Evolutionary conservation across 2,888 invertebrate genomes (phyloP).

Genomic region (Lysandra bellargus): DNA sequence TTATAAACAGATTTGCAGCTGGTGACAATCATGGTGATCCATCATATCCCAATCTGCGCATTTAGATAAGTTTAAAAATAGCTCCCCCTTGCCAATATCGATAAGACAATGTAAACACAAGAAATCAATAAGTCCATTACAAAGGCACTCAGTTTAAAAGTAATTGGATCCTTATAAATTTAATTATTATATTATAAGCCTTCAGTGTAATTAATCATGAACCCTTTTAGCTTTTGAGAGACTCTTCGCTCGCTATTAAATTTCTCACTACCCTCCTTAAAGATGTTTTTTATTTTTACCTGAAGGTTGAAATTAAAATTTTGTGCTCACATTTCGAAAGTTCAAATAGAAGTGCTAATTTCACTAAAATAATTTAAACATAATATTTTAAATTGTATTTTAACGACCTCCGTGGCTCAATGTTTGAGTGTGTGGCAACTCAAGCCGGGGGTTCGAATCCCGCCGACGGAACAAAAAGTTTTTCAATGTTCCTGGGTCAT

Average conservation of each 20-base stretch:
- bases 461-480: too few relatives aligned
- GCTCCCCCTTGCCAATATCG: neutral
- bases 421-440: too few relatives aligned
- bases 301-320: neutral
- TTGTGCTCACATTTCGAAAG: neutral
- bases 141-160: constrained; percentile 6
- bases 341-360: neutral
- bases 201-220: constrained; percentile 17
- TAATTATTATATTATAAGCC: constrained; percentile 25
- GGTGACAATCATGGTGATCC: neutral
- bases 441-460: too few relatives aligned
- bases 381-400: too few relatives aligned
- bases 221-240: constrained; percentile 24
- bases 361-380: too few relatives aligned
- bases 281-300: neutral
- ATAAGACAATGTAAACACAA: neutral
- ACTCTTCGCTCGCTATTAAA: constrained; percentile 19
- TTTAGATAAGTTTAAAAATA: neutral
- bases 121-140: neutral
- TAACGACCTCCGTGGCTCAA: too few relatives aligned
- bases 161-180: constrained; percentile 29
- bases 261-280: neutral
- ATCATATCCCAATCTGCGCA: neutral
- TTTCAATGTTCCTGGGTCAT: too few relatives aligned
- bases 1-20: neutral